A percentile compares a stretch with the other conserved stretches of the same genome.
Conservation (phyloP, 2,888 invertebrate genomes). For the Sycophila texana region DNA sequence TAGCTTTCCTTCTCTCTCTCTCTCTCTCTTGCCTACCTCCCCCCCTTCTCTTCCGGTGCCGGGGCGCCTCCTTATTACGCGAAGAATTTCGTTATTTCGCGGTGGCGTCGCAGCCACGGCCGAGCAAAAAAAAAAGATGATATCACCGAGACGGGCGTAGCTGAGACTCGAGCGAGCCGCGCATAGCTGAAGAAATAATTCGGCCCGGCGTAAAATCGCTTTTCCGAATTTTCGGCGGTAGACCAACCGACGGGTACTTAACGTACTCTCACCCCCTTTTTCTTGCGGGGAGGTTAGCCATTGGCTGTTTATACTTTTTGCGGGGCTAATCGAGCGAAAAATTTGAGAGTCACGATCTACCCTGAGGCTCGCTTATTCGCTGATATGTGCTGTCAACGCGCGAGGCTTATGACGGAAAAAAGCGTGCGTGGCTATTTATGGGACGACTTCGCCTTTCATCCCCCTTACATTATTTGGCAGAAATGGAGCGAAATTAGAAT, state of each 20-base stretch:
- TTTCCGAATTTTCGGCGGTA: not conserved
- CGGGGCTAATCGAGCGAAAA: constrained; percentile 42
- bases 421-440: not conserved
- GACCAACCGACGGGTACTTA: constrained; percentile 13
- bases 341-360: constrained; percentile 31
- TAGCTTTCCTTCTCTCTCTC: constrained; percentile 2
- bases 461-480: not conserved
- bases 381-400: not conserved
- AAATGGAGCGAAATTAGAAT: constrained; percentile 28
- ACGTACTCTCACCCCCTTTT: not conserved
- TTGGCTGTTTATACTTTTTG: not conserved
- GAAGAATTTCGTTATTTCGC: constrained; percentile 56
- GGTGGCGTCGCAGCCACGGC: not conserved
- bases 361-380: not conserved
- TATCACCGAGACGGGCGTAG: not conserved
- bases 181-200: constrained; percentile 36
- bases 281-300: not conserved
- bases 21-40: not conserved
- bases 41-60: not conserved
- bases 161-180: not conserved
- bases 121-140: constrained; percentile 35
- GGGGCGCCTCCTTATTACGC: constrained; percentile 41
- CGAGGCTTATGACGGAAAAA: not conserved
- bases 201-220: constrained; percentile 10
- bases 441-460: constrained; percentile 7